These are phyloP conservation scores for Aplysia californica DNA, from an alignment of 1,140 invertebrate species.

Conservation along the genomic window DNA sequence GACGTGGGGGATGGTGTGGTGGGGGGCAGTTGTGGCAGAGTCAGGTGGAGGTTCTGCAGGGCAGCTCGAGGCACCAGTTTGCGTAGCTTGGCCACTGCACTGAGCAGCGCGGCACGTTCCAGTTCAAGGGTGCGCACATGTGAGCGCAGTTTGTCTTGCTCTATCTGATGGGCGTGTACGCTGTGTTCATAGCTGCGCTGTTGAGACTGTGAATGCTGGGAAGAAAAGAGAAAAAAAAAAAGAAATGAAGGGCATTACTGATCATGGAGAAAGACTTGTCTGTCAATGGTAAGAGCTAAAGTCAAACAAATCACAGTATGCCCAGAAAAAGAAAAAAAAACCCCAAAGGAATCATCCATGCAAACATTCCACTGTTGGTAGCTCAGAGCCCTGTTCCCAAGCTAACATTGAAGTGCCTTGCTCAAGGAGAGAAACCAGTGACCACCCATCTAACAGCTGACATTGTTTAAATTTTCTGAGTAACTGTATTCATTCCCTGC, in stretches of 20 bases:
- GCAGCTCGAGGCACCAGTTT: slow-evolving; percentile 45
- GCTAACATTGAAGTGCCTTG: too few species aligned
- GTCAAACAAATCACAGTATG: too few species aligned
- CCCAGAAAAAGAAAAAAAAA: too few species aligned
- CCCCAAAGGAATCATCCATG: too few species aligned
- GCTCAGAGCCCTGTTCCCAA: too few species aligned
- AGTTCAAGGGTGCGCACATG: slow-evolving; percentile 61
- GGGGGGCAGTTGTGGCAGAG: slow-evolving; percentile 20
- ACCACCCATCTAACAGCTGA: too few species aligned
- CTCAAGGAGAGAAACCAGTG: too few species aligned
- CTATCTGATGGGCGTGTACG: slow-evolving; percentile 52
- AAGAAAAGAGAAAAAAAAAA: slow-evolving; percentile 50
- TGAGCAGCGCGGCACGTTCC: slow-evolving; percentile 59
- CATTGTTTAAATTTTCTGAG: too few species aligned
- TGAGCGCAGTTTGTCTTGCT: slow-evolving; percentile 56
- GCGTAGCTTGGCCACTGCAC: slow-evolving; percentile 52
- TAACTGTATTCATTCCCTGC: too few species aligned
- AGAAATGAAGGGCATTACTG: slow-evolving; percentile 65
- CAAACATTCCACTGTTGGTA: too few species aligned
- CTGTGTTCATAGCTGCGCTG: slow-evolving; percentile 52
- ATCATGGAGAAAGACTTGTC: slow-evolving; percentile 29
- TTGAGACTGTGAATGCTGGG: slow-evolving; percentile 53
- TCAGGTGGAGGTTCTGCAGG: slow-evolving; percentile 38
- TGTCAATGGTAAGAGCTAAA: too few species aligned
- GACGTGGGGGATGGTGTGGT: background rate